Conservation (phyloP, 2,113 vertebrate species). For the Gobiocypris rarus region DNA sequence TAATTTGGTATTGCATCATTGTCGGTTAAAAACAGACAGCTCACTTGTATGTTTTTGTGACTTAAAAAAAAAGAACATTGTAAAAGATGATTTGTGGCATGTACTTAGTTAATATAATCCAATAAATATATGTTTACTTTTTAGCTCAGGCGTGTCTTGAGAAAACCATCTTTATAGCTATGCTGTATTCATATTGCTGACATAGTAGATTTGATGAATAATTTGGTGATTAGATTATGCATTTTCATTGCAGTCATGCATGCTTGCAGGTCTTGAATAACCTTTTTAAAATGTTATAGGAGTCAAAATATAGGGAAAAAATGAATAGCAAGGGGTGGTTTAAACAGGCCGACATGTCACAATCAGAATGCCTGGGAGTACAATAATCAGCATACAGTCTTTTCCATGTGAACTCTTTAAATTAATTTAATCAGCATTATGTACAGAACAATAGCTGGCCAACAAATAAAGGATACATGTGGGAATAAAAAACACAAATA, state of each 20-base stretch:
- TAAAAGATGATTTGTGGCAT: background rate
- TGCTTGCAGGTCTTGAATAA: background rate
- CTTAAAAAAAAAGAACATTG: background rate
- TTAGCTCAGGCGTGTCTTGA: background rate
- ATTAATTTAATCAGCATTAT: conserved; percentile 85
- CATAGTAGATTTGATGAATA: background rate
- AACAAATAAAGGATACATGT: conserved; percentile 68
- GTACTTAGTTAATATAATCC: background rate
- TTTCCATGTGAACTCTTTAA: conserved; percentile 72
- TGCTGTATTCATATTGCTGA: background rate
- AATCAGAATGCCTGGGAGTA: conserved; percentile 15
- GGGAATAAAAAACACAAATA: conserved; percentile 64
- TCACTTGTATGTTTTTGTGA: background rate
- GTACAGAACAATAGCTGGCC: conserved; percentile 74
- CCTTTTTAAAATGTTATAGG: background rate
- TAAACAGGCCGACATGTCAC: background rate
- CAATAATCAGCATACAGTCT: background rate
- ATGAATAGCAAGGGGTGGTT: background rate
- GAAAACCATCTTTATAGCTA: background rate
- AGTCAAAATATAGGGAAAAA: background rate
- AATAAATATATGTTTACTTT: background rate
- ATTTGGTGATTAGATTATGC: background rate
- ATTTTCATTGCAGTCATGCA: background rate
- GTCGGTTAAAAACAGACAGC: too few species aligned
- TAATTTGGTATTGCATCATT: too few species aligned